Conservation (phyloP, 2,797 vertebrate genomes). For the Myotis findleyi region DNA sequence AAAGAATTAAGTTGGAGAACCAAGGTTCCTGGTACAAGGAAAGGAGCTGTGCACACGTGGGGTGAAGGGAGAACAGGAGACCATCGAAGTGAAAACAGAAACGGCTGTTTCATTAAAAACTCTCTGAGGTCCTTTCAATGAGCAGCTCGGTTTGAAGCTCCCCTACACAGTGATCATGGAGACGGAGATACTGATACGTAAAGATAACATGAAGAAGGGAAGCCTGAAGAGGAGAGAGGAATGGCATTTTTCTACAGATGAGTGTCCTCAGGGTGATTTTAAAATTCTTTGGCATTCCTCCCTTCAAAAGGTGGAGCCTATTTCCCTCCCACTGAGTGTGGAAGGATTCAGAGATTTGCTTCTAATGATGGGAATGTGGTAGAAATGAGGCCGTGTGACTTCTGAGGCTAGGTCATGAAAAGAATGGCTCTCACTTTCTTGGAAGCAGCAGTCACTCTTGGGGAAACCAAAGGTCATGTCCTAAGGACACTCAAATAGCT, state of each 20-base stretch:
- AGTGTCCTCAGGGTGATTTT: neutral
- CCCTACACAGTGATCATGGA: neutral
- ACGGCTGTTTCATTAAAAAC: neutral
- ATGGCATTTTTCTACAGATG: neutral
- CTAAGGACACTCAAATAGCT: neutral
- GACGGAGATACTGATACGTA: neutral
- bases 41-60: neutral
- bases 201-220: neutral
- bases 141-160: neutral
- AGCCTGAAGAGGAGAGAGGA: neutral
- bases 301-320: neutral
- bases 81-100: neutral
- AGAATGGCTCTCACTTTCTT: neutral
- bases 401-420: neutral
- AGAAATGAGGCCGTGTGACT: neutral
- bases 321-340: neutral
- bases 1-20: too few species aligned
- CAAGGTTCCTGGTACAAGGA: neutral
- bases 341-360: neutral
- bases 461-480: neutral
- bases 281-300: neutral
- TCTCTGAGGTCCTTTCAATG: neutral
- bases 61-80: neutral
- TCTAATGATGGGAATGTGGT: neutral
- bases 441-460: neutral